Conservation (phyloP, 2,797 vertebrate species). For the Poecilia wingei region DNA sequence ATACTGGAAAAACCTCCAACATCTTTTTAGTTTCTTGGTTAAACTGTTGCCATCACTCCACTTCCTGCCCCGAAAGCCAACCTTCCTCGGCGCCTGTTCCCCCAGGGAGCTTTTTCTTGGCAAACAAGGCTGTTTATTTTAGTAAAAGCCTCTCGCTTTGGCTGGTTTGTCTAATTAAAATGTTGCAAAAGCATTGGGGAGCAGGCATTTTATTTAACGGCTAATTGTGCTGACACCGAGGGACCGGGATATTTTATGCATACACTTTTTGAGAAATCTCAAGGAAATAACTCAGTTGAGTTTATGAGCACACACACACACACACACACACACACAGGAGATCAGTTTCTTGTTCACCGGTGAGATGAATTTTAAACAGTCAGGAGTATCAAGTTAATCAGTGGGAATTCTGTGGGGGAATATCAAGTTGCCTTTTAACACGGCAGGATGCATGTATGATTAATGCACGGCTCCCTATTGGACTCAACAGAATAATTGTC, state of each 20-base stretch:
- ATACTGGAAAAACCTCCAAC: constrained; percentile 34
- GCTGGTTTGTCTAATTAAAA: constrained; percentile 95
- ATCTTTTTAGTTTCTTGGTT: constrained; percentile 45
- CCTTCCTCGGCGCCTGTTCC: constrained; percentile 65
- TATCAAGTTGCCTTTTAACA: constrained; percentile 96
- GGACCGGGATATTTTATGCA: constrained; percentile 91
- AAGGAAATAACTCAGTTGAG: constrained; percentile 52
- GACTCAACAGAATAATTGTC: constrained; percentile 89
- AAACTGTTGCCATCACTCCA: constrained; percentile 55
- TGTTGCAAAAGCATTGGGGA: constrained; percentile 87
- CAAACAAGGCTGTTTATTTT: constrained; percentile 91
- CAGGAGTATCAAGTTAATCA: constrained; percentile 93
- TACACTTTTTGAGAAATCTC: constrained; percentile 90
- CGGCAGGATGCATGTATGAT: constrained; percentile 94
- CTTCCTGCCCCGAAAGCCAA: constrained; percentile 69
- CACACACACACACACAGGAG: constrained; percentile 74
- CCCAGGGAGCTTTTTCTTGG: constrained; percentile 81
- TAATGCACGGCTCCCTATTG: constrained; percentile 87
- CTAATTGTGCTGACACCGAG: constrained; percentile 96
- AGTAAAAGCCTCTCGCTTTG: constrained; percentile 91
- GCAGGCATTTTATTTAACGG: constrained; percentile 96
- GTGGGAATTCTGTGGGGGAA: constrained; percentile 90
- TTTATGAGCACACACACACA: constrained; percentile 3
- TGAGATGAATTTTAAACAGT: constrained; percentile 97
- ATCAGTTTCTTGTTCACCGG: constrained; percentile 93